Evolutionary conservation across 1,140 invertebrate genomes (phyloP), one percentile per base, ranked within the genome.

Genomic region (Trachymyrmex septentrionalis): DNA sequence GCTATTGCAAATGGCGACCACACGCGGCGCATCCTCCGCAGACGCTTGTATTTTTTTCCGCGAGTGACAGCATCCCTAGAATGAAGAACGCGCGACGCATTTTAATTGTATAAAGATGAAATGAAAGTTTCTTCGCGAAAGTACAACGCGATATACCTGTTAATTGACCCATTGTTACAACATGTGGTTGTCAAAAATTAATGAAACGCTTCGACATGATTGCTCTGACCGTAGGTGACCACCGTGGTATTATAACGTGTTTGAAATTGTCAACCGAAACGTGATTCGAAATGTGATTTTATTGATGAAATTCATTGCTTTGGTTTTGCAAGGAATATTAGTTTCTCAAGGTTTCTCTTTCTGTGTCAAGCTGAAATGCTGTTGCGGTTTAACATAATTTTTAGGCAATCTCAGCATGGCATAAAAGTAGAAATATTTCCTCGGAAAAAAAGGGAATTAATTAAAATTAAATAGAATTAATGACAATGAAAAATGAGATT

Each of bases 1-100:
- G 53, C 69, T 67, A 21, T 21, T 80, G 76, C 76, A 75, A 71
- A 67, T 75, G 85, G 69, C 27, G 80, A 67, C 66, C 16, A 48
- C 67, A 14, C 57, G 69, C 44, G 24, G 34, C 55, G 69, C 34
- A 61, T 59, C 38, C 12, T 55, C 53, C 6, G 50, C 12, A 53
- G 19, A 30, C 4, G 9, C 30, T 77, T 19, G 21, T 12, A 14
- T 27, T 27, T 27, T 27, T 27, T 24, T 9, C 12, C 24, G 21
- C 10, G n/a, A 27, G 14, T n/a, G n/a, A n/a, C 27, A 55, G 34
- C 9, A 1, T 24, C 7, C 3, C 5, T 7, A 6, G 1, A 55
- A 71, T 24, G 12, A 14, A 55, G 5, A 81, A 19, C n/a, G 14
- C 38, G 24, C 24, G 12, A n/a, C 9, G 69, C 10, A 30, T 55